phyloP scores from a whole-genome alignment of 2,113 vertebrate genomes.

The Ammospiza nelsoni region DNA sequence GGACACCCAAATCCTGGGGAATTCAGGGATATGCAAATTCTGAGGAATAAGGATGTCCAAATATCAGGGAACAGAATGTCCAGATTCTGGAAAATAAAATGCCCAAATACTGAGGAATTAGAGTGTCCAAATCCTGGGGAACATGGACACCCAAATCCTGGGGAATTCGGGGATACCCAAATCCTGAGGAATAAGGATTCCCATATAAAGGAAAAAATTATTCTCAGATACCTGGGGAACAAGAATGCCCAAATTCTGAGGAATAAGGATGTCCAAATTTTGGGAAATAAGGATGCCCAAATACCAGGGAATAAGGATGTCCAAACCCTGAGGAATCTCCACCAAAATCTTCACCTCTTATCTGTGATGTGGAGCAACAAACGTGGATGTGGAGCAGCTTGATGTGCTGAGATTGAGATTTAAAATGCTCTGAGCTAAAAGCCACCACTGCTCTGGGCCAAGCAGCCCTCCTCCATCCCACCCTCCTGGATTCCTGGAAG shows the following conservation, averaged over 20 bases:
- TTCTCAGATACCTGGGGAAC: neutral
- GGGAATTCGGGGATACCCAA: neutral
- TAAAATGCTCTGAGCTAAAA: neutral
- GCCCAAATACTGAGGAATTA: neutral
- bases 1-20: neutral
- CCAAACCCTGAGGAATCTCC: neutral
- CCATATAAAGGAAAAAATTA: neutral
- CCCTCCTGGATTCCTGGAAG: neutral
- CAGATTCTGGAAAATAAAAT: neutral
- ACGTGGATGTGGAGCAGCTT: neutral
- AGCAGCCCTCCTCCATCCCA: neutral
- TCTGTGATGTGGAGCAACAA: fast-evolving
- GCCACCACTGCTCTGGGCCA: neutral
- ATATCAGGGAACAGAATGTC: too few species aligned
- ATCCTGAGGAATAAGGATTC: neutral
- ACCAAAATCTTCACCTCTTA: neutral
- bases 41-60: neutral
- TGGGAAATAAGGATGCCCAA: neutral
- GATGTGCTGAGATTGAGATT: fast-evolving
- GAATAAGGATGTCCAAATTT: neutral
- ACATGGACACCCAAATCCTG: neutral
- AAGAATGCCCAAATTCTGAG: neutral
- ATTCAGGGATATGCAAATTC: neutral
- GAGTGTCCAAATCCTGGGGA: neutral
- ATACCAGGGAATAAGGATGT: neutral